Evolutionary conservation across 2,888 invertebrate genomes (phyloP).

Genomic region (Thalpophila matura): DNA sequence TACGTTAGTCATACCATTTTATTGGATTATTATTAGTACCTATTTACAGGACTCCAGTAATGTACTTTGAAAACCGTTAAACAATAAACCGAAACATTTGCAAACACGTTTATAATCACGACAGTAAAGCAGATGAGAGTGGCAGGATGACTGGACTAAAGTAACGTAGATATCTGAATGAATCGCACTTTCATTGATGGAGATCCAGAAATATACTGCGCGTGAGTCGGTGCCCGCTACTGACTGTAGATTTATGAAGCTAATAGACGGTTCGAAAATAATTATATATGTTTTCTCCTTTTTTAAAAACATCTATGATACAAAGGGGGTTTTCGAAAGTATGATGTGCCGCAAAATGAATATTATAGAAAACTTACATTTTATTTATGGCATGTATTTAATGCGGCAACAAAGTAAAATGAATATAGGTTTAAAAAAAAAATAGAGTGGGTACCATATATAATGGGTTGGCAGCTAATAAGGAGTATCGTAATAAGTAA

Average conservation of each 20-base stretch:
- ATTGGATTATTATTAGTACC: neutral
- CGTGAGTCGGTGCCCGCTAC: slow-evolving; percentile 72
- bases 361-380: no score
- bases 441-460: no score
- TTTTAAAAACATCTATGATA: no score
- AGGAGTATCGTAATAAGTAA: no score
- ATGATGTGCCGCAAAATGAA: no score
- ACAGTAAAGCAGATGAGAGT: slow-evolving; percentile 13
- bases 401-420: no score
- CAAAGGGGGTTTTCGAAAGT: no score
- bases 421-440: no score
- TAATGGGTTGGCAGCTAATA: no score
- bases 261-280: slow-evolving; percentile 40
- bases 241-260: slow-evolving; percentile 62
- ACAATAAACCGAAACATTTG: slow-evolving; percentile 13
- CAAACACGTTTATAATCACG: slow-evolving; percentile 42
- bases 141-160: slow-evolving; percentile 66
- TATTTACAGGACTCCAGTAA: neutral
- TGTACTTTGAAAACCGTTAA: slow-evolving; percentile 21
- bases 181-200: slow-evolving; percentile 84
- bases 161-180: slow-evolving; percentile 77
- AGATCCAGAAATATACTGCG: slow-evolving; percentile 81
- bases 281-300: no score
- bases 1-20: slow-evolving; percentile 3
- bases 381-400: no score